phyloP scores from a whole-genome alignment of 2,113 vertebrate genomes.

The Clupea harengus region DNA sequence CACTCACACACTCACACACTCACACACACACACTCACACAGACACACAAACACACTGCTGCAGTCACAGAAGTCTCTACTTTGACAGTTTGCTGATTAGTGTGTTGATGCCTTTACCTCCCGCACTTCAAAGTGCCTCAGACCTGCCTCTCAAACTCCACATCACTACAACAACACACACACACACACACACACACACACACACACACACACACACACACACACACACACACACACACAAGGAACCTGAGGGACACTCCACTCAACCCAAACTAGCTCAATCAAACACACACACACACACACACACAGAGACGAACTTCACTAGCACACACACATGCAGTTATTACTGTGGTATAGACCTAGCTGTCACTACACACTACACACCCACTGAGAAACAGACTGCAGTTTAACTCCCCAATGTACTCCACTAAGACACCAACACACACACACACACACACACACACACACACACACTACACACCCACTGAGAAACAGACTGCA shows the following conservation, averaged over 20 bases:
- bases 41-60: no score
- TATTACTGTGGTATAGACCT: no score
- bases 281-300: background rate
- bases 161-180: background rate
- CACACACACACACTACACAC: no score
- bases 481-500: no score
- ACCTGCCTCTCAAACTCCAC: background rate
- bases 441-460: no score
- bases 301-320: no score
- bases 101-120: background rate
- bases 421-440: no score
- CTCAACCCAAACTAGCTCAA: background rate
- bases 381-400: no score
- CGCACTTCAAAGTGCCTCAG: background rate
- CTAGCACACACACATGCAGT: background rate
- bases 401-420: no score
- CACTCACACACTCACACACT: no score
- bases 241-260: background rate
- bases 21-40: no score
- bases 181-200: background rate
- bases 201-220: background rate
- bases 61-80: background rate
- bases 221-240: constrained; percentile 1
- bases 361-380: no score
- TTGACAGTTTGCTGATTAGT: background rate